A percentile compares a stretch with the other conserved stretches of the same genome.
Evolutionary conservation across 2,113 vertebrate species (phyloP).

Genomic region (Zapus hudsonius): DNA sequence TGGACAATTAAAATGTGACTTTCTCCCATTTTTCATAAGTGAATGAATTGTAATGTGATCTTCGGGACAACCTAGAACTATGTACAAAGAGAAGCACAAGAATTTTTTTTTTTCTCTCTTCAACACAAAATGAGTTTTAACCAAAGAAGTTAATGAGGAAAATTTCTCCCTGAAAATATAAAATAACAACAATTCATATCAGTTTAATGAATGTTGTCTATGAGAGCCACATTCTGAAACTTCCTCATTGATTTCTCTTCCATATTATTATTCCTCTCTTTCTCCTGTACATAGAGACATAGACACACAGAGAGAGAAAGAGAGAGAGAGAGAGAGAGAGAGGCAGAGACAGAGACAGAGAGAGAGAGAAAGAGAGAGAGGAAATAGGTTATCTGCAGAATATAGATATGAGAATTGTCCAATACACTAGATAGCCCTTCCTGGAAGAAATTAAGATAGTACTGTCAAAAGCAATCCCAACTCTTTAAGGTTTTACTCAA

Average conservation of each 20-base stretch:
- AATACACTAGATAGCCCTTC: neutral
- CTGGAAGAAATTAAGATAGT: neutral
- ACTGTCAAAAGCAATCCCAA: neutral
- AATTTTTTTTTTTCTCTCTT: neutral
- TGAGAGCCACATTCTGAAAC: neutral
- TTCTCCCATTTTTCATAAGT: conserved; percentile 6
- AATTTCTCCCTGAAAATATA: neutral
- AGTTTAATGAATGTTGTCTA: neutral
- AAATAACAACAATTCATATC: neutral
- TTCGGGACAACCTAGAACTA: neutral
- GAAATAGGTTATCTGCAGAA: neutral
- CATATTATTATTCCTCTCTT: neutral
- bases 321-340: neutral
- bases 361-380: no score
- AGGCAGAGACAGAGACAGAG: neutral
- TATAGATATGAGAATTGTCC: neutral
- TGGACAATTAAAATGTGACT: neutral
- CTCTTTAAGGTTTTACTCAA: neutral
- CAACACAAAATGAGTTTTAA: neutral
- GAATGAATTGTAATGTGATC: neutral
- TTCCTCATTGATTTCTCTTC: neutral
- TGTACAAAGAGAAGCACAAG: neutral
- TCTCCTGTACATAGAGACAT: no score
- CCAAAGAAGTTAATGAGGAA: neutral
- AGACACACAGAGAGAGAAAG: neutral